A percentile compares a stretch with the other conserved stretches of the same genome.
Evolutionary conservation across 2,113 vertebrate genomes (phyloP).

Genomic region (Calypte anna): DNA sequence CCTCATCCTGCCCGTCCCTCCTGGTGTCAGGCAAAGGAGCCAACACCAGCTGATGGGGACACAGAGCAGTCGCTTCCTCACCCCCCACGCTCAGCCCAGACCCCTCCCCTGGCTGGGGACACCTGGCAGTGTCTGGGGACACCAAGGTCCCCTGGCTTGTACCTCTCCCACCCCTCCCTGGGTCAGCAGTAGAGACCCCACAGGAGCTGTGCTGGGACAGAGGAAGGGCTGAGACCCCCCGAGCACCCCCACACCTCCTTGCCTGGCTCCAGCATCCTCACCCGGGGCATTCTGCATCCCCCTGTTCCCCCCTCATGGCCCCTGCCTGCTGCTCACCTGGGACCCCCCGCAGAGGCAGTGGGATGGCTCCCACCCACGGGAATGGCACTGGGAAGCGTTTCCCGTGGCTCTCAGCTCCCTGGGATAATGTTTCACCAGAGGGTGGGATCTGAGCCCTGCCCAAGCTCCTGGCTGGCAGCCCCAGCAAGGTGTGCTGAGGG

Average conservation of each 20-base stretch:
- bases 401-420: accelerated
- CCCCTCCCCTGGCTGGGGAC: not conserved
- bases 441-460: not conserved
- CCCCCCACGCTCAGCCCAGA: accelerated
- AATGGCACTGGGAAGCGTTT: not conserved
- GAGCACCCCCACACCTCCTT: not conserved
- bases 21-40: not conserved
- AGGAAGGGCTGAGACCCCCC: not conserved
- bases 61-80: not conserved
- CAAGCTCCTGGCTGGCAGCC: not conserved
- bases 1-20: not conserved
- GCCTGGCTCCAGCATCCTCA: not conserved
- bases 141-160: not conserved
- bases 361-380: accelerated
- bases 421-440: not conserved
- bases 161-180: not conserved
- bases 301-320: not conserved
- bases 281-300: not conserved
- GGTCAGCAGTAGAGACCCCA: not conserved
- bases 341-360: accelerated
- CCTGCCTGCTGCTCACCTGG: not conserved
- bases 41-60: not conserved
- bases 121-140: accelerated
- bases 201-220: not conserved
- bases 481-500: accelerated